Base-by-base conservation (phyloP, 2,888 invertebrate genomes). In the Agrotis segetum region DNA sequence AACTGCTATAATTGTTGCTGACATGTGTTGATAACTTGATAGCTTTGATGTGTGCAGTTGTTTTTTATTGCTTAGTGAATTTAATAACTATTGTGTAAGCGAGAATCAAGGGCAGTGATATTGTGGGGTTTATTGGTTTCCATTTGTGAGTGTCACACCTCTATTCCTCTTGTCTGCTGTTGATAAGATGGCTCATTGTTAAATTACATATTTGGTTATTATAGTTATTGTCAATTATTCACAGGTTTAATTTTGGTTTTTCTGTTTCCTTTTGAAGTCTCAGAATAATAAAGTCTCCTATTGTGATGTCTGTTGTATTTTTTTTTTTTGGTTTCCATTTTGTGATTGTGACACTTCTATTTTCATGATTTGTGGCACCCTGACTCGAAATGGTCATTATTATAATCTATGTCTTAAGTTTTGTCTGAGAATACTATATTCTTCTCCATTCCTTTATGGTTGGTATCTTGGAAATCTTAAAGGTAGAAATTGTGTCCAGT, bases 1-100 rank as follows among this genome's bases (percentile, higher is more conserved):
- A 67, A 79, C 79, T 68, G 69, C 65, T 74, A 52, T 83, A 83
- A 83, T 77, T 78, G 76, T 71, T 77, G 63, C 71, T 77, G 73
- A 77, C 79, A 75, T 71, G 74, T 74, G 70, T 70, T 74, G 81
- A 84, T 84, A 72, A 68, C 53, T 77, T 74, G 81, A 84, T 84
- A 72, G 71, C 53, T 77, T 74, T 62, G 69, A 67, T 69, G 79
- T 40, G 47, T 55, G 53, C 62, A n/a, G 47, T 67, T 60, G 14
- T 17, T 29, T 78, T 63, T 77, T 77, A 65, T 62, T 62, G 53
- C 53, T 55, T 24, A 7, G 19, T 24, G 17, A 64, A 55, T 70
- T 21, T 58, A 29, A 19, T 50, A 67, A 60, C 40, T 53, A 40
- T 79, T 79, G 56, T 56, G 60, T 65, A 79, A 74, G 7, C 55